Evolutionary conservation across 2,113 vertebrate species (phyloP), one percentile per base, ranked within the genome.

Genomic region (Prunella fulvescens): DNA sequence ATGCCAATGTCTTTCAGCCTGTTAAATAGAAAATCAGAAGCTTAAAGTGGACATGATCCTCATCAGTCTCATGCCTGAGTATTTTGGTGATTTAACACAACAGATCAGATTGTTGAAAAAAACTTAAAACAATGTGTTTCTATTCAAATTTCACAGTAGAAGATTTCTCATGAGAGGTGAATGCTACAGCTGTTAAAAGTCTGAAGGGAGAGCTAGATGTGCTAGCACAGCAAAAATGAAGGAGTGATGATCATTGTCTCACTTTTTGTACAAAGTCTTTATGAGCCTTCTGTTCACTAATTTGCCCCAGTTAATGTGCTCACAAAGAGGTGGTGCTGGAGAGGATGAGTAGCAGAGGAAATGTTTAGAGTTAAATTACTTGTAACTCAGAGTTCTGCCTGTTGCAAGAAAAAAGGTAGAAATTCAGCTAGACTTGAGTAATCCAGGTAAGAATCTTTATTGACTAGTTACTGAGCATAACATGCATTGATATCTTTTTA

Each of bases 391-490:
- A 19, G 18, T 66, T 82, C 35, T 92, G 25, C 40, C 11, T 60
- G 20, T 57, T 83, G 37, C 23, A 86, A 26, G 37, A 71, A 66
- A 72, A 81, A 90, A 78, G 20, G 25, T 73, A 80, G 70, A 84
- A 79, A 61, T 48, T 83, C 40, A 72, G 35, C 45, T 89, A 87
- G 71, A 54, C 28, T 76, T 90, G 53, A 81, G 39, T 89, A 86
- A 67, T 79, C 12, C 53, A 85, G 81, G 84, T 95, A 90, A 95
- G 92, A 92, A 60, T 79, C 20, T 24, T 84, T 66, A 39, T 15
- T 70, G 60, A 39, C 13, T 66, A 31, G 42, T 66, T 42, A 44
- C 4, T 78, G 81, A 91, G 39, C 44, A 60, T 62, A 87, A 45
- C 2, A 11, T n/a, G 6, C 0, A 0, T 19, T 70, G n/a, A 5